These are phyloP conservation scores for Liparis tanakae DNA, from an alignment of 2,797 vertebrate species.

Conservation along the genomic window DNA sequence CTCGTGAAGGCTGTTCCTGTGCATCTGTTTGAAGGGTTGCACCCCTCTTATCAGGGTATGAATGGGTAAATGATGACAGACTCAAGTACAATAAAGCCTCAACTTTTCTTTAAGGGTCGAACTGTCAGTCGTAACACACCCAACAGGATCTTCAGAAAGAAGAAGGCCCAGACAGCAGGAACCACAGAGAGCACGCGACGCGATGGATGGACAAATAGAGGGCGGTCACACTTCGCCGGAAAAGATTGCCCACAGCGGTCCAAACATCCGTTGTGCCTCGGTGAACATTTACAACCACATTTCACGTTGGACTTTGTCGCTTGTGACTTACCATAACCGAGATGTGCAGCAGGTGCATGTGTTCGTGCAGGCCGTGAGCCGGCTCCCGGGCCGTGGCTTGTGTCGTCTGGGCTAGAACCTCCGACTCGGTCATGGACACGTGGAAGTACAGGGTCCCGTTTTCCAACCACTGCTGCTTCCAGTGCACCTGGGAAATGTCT, in stretches of 20 bases:
- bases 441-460: slow-evolving; percentile 98
- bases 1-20: too few relatives aligned
- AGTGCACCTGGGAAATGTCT: slow-evolving; percentile 96
- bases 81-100: neutral
- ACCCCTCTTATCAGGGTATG: too few relatives aligned
- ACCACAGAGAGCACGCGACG: neutral
- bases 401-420: slow-evolving; percentile 87
- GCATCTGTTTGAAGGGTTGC: too few relatives aligned
- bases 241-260: neutral
- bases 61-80: too few relatives aligned
- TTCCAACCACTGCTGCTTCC: slow-evolving; percentile 99
- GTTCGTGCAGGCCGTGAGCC: slow-evolving; percentile 91
- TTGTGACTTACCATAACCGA: slow-evolving; percentile 94
- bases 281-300: neutral
- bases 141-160: neutral
- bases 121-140: neutral
- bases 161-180: neutral
- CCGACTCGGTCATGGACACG: slow-evolving; percentile 90
- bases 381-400: slow-evolving; percentile 89
- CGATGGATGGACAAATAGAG: neutral
- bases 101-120: neutral
- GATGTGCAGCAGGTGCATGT: slow-evolving; percentile 97
- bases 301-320: neutral
- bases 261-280: neutral
- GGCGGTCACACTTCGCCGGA: neutral